Evolutionary conservation across 2,797 vertebrate genomes (phyloP).

Genomic region (Rhabdomys pumilio): DNA sequence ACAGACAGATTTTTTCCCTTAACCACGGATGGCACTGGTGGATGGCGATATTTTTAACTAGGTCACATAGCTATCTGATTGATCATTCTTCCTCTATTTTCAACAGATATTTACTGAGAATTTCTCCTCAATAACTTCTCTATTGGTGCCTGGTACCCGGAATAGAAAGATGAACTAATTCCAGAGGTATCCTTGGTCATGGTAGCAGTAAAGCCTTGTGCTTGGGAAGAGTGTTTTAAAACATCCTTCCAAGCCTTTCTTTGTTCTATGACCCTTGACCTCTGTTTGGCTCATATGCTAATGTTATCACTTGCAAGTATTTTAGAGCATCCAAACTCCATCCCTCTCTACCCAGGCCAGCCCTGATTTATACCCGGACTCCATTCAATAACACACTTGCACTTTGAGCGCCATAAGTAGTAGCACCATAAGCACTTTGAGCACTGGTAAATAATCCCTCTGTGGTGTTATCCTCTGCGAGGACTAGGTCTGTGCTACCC

Average conservation of each 20-base stretch:
- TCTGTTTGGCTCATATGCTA: slow-evolving; percentile 39
- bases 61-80: slow-evolving; percentile 56
- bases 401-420: background rate
- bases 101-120: slow-evolving; percentile 62
- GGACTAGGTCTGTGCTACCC: background rate
- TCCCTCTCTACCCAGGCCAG: slow-evolving; percentile 3
- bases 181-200: background rate
- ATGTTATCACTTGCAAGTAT: slow-evolving; percentile 22
- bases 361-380: slow-evolving; percentile 4
- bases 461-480: background rate
- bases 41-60: slow-evolving; percentile 65
- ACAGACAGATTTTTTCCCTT: slow-evolving; percentile 71
- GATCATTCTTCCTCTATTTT: slow-evolving; percentile 56
- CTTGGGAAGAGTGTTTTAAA: background rate
- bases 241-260: background rate
- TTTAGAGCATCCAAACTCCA: slow-evolving; percentile 12
- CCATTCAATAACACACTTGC: background rate
- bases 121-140: background rate
- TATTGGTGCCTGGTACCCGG: background rate
- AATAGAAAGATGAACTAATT: slow-evolving; percentile 32
- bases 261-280: background rate
- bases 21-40: slow-evolving; percentile 18
- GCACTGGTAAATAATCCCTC: background rate
- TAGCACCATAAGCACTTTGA: background rate
- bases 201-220: background rate